phyloP scores from a whole-genome alignment of 1,140 invertebrate species.

The Triops cancriformis region DNA sequence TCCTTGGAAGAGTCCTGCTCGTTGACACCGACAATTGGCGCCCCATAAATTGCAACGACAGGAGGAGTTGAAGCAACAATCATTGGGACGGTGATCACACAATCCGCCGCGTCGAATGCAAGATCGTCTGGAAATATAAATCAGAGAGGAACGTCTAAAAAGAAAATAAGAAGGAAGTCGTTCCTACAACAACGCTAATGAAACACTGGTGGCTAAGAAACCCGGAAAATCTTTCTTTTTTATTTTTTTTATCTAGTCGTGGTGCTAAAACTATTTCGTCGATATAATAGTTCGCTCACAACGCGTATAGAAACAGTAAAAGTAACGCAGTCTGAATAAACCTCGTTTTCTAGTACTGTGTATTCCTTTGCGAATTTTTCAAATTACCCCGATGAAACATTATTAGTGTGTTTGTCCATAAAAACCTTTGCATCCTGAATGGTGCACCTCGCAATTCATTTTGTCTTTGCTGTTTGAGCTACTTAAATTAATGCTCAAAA shows the following conservation, averaged over 20 bases:
- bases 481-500: too few species aligned
- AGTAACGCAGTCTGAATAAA: too few species aligned
- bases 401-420: too few species aligned
- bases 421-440: too few species aligned
- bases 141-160: constrained; percentile 72
- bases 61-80: constrained; percentile 75
- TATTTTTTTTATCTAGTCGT: background rate
- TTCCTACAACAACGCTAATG: background rate
- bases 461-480: too few species aligned
- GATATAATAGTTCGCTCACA: too few species aligned
- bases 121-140: constrained; percentile 76
- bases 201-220: background rate
- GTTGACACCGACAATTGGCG: constrained; percentile 78
- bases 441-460: too few species aligned
- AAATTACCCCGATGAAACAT: too few species aligned
- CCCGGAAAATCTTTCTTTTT: background rate
- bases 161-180: constrained; percentile 38
- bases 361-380: too few species aligned
- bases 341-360: too few species aligned
- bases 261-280: too few species aligned
- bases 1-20: constrained; percentile 81
- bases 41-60: constrained; percentile 87
- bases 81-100: constrained; percentile 73
- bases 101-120: constrained; percentile 68
- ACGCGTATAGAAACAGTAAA: too few species aligned